Conservation (phyloP, 2,113 vertebrate genomes). For the Sander lucioperca region DNA sequence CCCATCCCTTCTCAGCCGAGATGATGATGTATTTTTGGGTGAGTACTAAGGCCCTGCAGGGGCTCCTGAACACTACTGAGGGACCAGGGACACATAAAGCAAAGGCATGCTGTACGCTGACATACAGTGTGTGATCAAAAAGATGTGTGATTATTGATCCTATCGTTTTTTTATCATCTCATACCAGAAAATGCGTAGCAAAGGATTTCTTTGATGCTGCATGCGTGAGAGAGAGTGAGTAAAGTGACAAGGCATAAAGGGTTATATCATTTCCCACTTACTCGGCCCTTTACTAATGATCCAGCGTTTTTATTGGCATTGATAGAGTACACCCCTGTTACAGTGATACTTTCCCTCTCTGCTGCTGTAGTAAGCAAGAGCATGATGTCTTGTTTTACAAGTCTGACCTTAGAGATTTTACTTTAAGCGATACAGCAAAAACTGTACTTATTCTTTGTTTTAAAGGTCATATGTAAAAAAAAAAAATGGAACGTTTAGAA, state of each 20-base stretch:
- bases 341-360: slow-evolving; percentile 5
- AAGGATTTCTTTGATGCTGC: slow-evolving; percentile 6
- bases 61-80: slow-evolving; percentile 22
- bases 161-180: not conserved
- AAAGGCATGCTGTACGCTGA: not conserved
- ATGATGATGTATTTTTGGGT: slow-evolving; percentile 82
- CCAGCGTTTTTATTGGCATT: slow-evolving; percentile 22
- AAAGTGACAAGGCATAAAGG: slow-evolving; percentile 20
- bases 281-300: slow-evolving; percentile 7
- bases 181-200: not conserved
- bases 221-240: not conserved
- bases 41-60: slow-evolving; percentile 65
- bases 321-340: slow-evolving; percentile 15
- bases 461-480: not conserved
- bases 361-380: slow-evolving; percentile 11
- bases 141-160: not conserved
- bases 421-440: slow-evolving; percentile 1
- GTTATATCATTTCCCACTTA: not conserved
- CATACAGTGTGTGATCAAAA: slow-evolving; percentile 2
- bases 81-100: not conserved
- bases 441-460: not conserved
- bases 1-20: slow-evolving; percentile 52
- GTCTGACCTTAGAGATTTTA: slow-evolving; percentile 29
- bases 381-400: slow-evolving; percentile 16
- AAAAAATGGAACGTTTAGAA: not conserved